A percentile compares a stretch with the other conserved stretches of the same genome.
phyloP scores from a whole-genome alignment of 2,888 invertebrate species.

The Pycnomerus fuliginosus region DNA sequence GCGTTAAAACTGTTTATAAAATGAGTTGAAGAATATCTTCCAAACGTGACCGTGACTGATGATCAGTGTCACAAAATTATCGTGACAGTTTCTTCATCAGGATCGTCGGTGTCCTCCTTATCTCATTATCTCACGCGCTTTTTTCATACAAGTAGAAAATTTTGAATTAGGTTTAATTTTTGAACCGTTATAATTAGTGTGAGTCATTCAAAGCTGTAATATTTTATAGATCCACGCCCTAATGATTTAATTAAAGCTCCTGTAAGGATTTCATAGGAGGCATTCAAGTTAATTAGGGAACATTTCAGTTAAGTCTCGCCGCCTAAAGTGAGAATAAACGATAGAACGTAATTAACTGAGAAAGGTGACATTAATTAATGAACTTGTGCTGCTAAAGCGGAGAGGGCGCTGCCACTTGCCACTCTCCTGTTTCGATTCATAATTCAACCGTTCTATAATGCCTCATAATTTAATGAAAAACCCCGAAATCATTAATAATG shows the following conservation, averaged over 20 bases:
- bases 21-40: too few relatives aligned
- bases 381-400: constrained; percentile 33
- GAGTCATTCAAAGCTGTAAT: constrained; percentile 12
- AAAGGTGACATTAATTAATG: constrained; percentile 47
- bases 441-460: constrained; percentile 9
- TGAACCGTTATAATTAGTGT: not conserved
- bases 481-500: constrained; percentile 12
- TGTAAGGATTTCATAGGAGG: constrained; percentile 30
- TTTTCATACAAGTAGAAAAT: too few relatives aligned
- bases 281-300: constrained; percentile 39
- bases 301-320: constrained; percentile 37
- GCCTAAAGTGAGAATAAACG: constrained; percentile 39
- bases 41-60: too few relatives aligned
- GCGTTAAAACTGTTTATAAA: too few relatives aligned
- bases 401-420: constrained; percentile 1
- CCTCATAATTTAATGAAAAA: constrained; percentile 15
- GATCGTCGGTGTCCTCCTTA: too few relatives aligned
- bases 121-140: too few relatives aligned
- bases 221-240: constrained; percentile 24
- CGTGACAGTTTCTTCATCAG: too few relatives aligned
- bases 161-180: too few relatives aligned
- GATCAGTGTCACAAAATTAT: too few relatives aligned
- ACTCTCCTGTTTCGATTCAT: too few relatives aligned
- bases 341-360: constrained; percentile 43
- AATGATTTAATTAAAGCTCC: constrained; percentile 35